Conservation (phyloP, 2,797 vertebrate species). For the Caiman crocodilus region DNA sequence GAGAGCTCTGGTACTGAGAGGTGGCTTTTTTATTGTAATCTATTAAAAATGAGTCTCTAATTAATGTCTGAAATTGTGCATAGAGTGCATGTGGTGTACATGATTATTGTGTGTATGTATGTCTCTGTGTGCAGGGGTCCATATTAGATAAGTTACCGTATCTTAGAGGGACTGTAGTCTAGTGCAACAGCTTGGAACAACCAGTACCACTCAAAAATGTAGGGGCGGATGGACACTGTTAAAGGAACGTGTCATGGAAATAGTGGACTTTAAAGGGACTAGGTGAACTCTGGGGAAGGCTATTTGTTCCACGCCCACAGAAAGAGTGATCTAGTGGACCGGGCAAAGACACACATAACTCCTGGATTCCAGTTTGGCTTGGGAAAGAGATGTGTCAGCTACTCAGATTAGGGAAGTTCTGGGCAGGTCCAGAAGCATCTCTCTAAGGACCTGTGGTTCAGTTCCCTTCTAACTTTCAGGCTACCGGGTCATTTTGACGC, state of each 20-base stretch:
- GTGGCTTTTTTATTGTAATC: neutral
- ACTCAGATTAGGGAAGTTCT: neutral
- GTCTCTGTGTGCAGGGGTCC: neutral
- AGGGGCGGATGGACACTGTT: neutral
- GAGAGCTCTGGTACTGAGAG: neutral
- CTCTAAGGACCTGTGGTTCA: neutral
- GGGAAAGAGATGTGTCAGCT: neutral
- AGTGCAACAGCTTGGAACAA: neutral
- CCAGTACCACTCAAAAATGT: neutral
- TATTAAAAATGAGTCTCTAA: neutral
- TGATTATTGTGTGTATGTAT: neutral
- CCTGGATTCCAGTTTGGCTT: neutral
- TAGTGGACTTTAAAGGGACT: neutral
- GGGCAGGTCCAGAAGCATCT: neutral
- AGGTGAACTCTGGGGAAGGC: neutral
- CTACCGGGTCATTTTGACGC: too few species aligned
- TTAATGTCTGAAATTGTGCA: neutral
- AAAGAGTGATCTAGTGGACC: neutral
- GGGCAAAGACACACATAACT: neutral
- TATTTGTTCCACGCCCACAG: neutral
- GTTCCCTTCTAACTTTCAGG: neutral
- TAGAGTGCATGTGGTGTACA: neutral
- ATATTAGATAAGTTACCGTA: neutral
- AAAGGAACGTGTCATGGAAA: neutral
- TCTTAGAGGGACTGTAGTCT: accelerated